Base-by-base conservation (phyloP, 2,888 invertebrate species). In the Balanococcus diminutus region DNA sequence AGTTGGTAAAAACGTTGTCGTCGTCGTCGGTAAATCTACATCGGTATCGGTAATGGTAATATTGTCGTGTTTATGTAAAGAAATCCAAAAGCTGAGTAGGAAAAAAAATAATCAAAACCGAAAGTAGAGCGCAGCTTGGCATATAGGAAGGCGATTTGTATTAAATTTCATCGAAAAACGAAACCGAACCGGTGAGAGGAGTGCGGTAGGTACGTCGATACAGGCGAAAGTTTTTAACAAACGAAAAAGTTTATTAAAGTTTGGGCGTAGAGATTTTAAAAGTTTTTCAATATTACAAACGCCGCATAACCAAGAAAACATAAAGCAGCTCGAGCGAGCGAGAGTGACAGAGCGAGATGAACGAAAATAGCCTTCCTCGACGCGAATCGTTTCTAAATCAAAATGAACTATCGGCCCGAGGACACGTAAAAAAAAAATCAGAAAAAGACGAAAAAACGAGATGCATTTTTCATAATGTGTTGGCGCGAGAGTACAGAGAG, bases 181-280 rank as follows among this genome's bases (percentile, higher is more conserved):
- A 61, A 61, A 61, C 61, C n/a, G n/a, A 46, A 46, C 46, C 6
- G n/a, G 61, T 14, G 22, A 11, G 51, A 11, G 39, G 39, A n/a
- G n/a, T 36, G 4, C n/a, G 46, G 4, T n/a, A n/a, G 46, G n/a
- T n/a, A n/a, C 14, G 3, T 46, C 46, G n/a, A 46, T 46, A n/a
- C 46, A 46, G 46, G 46, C 46, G 61, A 61, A 61, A 61, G 61
- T 61, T 61, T 61, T 25, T 14, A 61, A 61, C 61, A 61, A 61
- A 61, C 61, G 61, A 61, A 61, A 61, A 61, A 61, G 61, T 61
- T 61, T 61, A 61, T 61, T 61, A 61, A 61, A 61, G 61, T 61
- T 61, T 25, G 25, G 61, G 61, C 61, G 61, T 61, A 61, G 61
- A 61, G 61, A 61, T 61, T 61, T 61, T 61, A 61, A 61, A 61